Conservation (phyloP, 2,888 invertebrate species). For the Hymenopus coronatus region DNA sequence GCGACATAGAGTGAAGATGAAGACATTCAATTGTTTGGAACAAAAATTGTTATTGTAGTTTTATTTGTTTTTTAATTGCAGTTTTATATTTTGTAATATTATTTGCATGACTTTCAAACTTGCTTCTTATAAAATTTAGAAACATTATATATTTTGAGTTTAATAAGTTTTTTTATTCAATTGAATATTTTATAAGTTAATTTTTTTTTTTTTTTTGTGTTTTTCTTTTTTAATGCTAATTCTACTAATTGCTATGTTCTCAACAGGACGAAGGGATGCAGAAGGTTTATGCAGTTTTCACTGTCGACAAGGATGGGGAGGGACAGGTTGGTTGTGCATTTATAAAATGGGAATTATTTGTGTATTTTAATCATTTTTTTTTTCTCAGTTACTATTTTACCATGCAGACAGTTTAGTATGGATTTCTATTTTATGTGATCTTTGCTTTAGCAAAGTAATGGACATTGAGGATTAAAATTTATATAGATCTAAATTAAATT, state of each 20-base stretch:
- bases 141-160: not conserved
- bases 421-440: too few species aligned
- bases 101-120: not conserved
- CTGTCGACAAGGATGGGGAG: slow-evolving; percentile 47
- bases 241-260: slow-evolving; percentile 31
- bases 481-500: too few species aligned
- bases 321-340: slow-evolving; percentile 45
- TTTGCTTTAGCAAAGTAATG: too few species aligned
- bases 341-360: not conserved
- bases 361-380: not conserved
- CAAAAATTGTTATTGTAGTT: not conserved
- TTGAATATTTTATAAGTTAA: not conserved
- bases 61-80: not conserved
- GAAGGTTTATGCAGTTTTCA: slow-evolving; percentile 50
- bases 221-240: not conserved
- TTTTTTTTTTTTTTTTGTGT: not conserved
- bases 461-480: too few species aligned
- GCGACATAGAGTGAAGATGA: slow-evolving; percentile 22
- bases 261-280: slow-evolving; percentile 49
- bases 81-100: not conserved
- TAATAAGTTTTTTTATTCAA: not conserved
- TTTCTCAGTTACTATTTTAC: not conserved
- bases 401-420: too few species aligned
- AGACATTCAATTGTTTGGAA: not conserved
- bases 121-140: not conserved